These are phyloP conservation scores for Prorops nasuta DNA, from an alignment of 1,140 invertebrate genomes.

Conservation along the genomic window DNA sequence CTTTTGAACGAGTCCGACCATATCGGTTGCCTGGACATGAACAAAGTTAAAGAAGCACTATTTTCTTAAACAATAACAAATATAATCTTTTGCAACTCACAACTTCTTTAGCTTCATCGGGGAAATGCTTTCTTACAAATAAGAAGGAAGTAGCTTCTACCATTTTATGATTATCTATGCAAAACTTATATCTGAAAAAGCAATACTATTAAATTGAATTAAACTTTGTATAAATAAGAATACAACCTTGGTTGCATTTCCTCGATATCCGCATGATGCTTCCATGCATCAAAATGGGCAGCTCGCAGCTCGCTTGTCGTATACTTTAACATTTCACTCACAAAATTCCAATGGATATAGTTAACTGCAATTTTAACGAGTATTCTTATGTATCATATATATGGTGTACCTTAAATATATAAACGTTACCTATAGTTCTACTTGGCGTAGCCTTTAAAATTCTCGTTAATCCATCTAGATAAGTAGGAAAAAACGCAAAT, in stretches of 20 bases:
- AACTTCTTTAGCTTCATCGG: not conserved
- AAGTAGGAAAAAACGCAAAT: too few relatives aligned
- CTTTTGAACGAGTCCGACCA: slow-evolving; percentile 9
- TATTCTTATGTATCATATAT: too few relatives aligned
- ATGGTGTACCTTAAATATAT: too few relatives aligned
- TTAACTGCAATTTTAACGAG: slow-evolving; percentile 15
- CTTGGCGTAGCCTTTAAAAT: too few relatives aligned
- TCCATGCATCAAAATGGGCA: slow-evolving; percentile 5
- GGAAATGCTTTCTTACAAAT: slow-evolving; percentile 16
- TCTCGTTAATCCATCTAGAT: too few relatives aligned
- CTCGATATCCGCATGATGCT: not conserved
- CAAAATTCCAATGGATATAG: slow-evolving; percentile 25
- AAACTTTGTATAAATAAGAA: not conserved
- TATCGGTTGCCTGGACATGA: slow-evolving; percentile 10
- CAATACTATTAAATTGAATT: not conserved
- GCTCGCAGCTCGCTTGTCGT: slow-evolving; percentile 17
- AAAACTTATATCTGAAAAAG: slow-evolving; percentile 17
- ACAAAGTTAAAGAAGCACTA: not conserved
- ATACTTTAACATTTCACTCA: slow-evolving; percentile 12
- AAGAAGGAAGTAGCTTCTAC: slow-evolving; percentile 19
- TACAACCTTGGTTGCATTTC: slow-evolving; percentile 11
- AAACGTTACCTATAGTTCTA: too few relatives aligned
- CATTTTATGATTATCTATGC: slow-evolving; percentile 9
- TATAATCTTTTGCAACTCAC: slow-evolving; percentile 7
- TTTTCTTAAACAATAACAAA: not conserved